These are phyloP conservation scores for Penaeus chinensis DNA, from an alignment of 1,140 invertebrate species.

Conservation along the genomic window DNA sequence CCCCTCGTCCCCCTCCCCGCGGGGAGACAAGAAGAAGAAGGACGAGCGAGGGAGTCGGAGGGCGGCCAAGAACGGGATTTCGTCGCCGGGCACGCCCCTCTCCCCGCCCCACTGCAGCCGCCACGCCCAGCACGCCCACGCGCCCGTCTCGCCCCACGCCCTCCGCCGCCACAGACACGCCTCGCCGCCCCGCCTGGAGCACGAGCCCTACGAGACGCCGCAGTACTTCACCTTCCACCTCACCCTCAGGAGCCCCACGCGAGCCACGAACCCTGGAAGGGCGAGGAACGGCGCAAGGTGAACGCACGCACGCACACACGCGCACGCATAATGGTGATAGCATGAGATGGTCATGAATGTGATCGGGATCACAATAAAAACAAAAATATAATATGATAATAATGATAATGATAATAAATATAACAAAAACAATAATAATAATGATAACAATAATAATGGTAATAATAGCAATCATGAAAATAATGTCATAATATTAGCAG, in stretches of 20 bases:
- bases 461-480: not conserved
- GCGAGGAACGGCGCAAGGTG: not conserved
- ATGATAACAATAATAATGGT: not conserved
- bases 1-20: too few relatives aligned
- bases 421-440: not conserved
- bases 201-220: constrained; percentile 21
- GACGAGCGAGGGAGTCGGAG: too few relatives aligned
- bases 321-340: too few relatives aligned
- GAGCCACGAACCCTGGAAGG: not conserved
- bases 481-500: not conserved
- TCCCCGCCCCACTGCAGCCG: not conserved
- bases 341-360: too few relatives aligned
- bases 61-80: too few relatives aligned
- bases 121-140: not conserved
- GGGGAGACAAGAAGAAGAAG: too few relatives aligned
- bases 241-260: not conserved
- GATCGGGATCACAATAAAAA: too few relatives aligned
- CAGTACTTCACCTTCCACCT: constrained; percentile 16
- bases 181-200: not conserved
- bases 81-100: too few relatives aligned
- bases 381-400: too few relatives aligned
- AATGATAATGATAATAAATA: not conserved
- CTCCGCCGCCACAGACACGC: not conserved
- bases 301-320: not conserved
- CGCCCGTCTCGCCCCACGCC: not conserved